Evolutionary conservation across 2,888 invertebrate genomes (phyloP), one percentile per base, ranked within the genome.

Genomic region (Pecten maximus): DNA sequence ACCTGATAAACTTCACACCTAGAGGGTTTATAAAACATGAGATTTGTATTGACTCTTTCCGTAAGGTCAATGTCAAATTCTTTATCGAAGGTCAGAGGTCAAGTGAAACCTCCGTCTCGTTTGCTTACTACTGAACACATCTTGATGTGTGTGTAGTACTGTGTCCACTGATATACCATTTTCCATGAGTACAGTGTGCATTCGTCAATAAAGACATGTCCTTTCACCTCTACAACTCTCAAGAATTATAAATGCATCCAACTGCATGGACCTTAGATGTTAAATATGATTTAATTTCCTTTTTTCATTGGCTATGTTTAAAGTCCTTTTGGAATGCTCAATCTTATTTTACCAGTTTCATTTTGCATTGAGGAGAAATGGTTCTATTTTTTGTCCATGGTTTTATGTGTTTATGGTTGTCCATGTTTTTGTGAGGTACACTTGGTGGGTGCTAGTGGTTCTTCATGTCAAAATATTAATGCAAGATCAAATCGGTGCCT

Each of bases 201-300:
- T 60, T n/a, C n/a, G n/a, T 60, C 23, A 8, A 19, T 60, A 23
- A 44, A 60, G 74, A 74, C n/a, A 74, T 35, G 35, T 74, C n/a
- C n/a, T 15, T 74, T 35, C 74, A 74, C 10, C 10, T 74, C 12
- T 74, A 10, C 35, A 74, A 15, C n/a, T 60, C 23, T 74, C 35
- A 28, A 15, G 74, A 74, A 74, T 74, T 54, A 54, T 23, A n/a
- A 28, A 74, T 35, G 74, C 74, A 74, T 74, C 74, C 74, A 74
- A 74, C 35, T 74, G 74, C 74, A 74, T 74, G 74, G 74, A 12
- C 35, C 28, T 28, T 74, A 3, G 15, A 74, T 74, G 74, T 74
- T 74, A 35, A 28, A 35, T 74, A 35, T 74, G 8, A 28, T 35
- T 74, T 35, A 28, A 10, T 74, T 74, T 74, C 15, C 35, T 74